Evolutionary conservation across 2,113 vertebrate genomes (phyloP).

Genomic region (Scortum barcoo): DNA sequence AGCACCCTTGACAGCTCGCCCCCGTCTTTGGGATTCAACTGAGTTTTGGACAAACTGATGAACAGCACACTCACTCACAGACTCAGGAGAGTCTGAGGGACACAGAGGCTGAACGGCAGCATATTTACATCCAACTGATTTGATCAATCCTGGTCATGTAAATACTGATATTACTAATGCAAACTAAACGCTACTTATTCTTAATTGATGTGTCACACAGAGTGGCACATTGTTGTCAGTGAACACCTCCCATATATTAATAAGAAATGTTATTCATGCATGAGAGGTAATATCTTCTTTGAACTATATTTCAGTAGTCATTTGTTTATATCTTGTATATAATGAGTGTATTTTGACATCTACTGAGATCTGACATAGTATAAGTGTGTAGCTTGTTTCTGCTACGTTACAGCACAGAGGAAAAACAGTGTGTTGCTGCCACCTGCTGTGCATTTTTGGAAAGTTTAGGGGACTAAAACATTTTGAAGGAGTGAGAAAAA

Average conservation of each 20-base stretch:
- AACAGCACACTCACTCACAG: neutral
- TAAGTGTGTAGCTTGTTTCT: neutral
- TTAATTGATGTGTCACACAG: neutral
- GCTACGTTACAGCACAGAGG: neutral
- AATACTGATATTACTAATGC: constrained; percentile 58
- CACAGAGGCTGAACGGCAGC: constrained; percentile 19
- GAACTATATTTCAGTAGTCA: constrained; percentile 41
- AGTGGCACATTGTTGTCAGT: neutral
- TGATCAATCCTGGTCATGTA: constrained; percentile 32
- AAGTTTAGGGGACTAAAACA: constrained; percentile 1
- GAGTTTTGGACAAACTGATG: constrained; percentile 16
- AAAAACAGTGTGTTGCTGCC: constrained; percentile 68
- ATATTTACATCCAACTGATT: constrained; percentile 7
- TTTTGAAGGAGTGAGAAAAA: neutral
- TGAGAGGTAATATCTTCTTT: constrained; percentile 41
- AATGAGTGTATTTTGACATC: constrained; percentile 38
- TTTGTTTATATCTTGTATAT: constrained; percentile 64
- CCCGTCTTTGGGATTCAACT: neutral
- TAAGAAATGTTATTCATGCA: constrained; percentile 47
- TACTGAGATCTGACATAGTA: constrained; percentile 4
- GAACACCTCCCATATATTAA: constrained; percentile 28
- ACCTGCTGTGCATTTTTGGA: constrained; percentile 66
- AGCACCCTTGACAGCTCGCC: neutral
- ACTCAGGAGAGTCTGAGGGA: constrained; percentile 20
- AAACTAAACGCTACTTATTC: constrained; percentile 42